Evolutionary conservation across 2,113 vertebrate genomes (phyloP).

Genomic region (Zosterops borbonicus): DNA sequence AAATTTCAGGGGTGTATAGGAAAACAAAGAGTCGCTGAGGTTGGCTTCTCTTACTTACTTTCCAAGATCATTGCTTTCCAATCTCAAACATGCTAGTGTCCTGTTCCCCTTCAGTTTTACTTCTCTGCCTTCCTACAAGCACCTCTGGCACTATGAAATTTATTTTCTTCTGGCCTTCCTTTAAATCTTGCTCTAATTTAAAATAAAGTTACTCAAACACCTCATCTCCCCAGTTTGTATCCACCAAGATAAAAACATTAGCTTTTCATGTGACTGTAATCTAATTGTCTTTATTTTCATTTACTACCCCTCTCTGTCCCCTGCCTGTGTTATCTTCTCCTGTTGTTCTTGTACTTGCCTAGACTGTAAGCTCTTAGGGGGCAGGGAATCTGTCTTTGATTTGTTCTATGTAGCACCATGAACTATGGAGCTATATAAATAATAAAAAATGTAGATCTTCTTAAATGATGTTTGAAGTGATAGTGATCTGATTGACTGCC

Average conservation of each 20-base stretch:
- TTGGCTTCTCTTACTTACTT: not conserved
- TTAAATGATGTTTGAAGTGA: constrained; percentile 57
- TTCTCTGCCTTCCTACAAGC: not conserved
- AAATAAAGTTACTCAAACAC: not conserved
- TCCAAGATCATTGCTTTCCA: not conserved
- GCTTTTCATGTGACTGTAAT: constrained; percentile 48
- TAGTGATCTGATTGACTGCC: constrained; percentile 49
- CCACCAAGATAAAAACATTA: not conserved
- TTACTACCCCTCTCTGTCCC: constrained; percentile 12
- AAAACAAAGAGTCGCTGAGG: not conserved
- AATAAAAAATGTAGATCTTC: constrained; percentile 63
- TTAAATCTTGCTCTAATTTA: not conserved
- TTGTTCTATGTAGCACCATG: constrained; percentile 63
- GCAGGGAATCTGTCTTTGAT: constrained; percentile 60
- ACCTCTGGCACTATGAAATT: not conserved
- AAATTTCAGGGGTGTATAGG: not conserved
- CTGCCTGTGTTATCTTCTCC: constrained; percentile 48
- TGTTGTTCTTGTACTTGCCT: constrained; percentile 64
- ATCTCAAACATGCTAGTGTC: not conserved
- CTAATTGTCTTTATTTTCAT: constrained; percentile 32
- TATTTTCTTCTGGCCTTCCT: not conserved
- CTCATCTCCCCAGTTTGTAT: constrained; percentile 12
- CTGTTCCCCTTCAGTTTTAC: not conserved
- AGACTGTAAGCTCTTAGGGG: constrained; percentile 70
- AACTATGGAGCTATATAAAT: constrained; percentile 64